A percentile compares a stretch with the other conserved stretches of the same genome.
These are phyloP conservation scores for Graptemys geographica DNA, from an alignment of 2,797 vertebrate species.

Conservation along the genomic window DNA sequence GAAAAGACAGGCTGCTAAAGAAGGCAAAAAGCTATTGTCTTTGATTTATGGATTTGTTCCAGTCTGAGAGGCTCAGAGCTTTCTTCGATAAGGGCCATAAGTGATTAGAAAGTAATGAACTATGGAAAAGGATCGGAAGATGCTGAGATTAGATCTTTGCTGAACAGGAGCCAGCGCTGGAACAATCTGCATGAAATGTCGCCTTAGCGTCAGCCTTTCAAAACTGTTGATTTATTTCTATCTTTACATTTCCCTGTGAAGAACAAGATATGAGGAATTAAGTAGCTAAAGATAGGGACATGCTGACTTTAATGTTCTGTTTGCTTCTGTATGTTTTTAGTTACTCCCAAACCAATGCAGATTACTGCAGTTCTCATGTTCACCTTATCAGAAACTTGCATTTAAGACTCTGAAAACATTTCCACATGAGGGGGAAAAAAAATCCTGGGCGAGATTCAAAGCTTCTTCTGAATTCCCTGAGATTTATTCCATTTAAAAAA, in stretches of 20 bases:
- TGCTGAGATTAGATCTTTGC: slow-evolving; percentile 68
- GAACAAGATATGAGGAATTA: background rate
- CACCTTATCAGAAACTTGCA: background rate
- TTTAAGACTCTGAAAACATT: slow-evolving; percentile 37
- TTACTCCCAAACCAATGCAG: slow-evolving; percentile 16
- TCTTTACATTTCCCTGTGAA: slow-evolving; percentile 32
- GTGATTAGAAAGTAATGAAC: slow-evolving; percentile 74
- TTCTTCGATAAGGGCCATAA: slow-evolving; percentile 59
- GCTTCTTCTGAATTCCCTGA: slow-evolving; percentile 35
- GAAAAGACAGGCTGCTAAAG: slow-evolving; percentile 15
- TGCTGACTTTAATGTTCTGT: slow-evolving; percentile 22
- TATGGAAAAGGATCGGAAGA: slow-evolving; percentile 62
- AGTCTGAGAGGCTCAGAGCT: slow-evolving; percentile 48
- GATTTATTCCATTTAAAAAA: slow-evolving; percentile 14
- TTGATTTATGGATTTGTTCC: slow-evolving; percentile 78
- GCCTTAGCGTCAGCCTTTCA: slow-evolving; percentile 26
- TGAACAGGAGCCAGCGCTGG: slow-evolving; percentile 50
- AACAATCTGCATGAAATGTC: slow-evolving; percentile 62
- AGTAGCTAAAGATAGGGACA: background rate
- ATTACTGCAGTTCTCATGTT: background rate
- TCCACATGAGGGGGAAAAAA: background rate
- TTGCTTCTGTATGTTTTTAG: background rate
- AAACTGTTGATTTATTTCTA: slow-evolving; percentile 48
- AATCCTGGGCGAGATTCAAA: slow-evolving; percentile 2
- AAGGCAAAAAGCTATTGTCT: slow-evolving; percentile 29